Percentiles rank a stretch among this genome's conserved stretches.
Evolutionary conservation across 2,888 invertebrate species (phyloP).

Genomic region (Sinotaia quadrata): DNA sequence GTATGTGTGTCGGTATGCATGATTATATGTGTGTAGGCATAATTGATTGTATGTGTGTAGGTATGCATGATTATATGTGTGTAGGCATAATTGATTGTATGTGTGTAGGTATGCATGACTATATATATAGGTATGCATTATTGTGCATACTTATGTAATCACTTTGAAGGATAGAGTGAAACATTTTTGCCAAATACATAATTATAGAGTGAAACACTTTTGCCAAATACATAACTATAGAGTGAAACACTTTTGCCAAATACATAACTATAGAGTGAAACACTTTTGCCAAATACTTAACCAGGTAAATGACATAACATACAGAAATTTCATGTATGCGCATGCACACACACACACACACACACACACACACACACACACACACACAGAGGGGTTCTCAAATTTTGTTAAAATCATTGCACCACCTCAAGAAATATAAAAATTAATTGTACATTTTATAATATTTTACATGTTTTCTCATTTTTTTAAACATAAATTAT

Average conservation of each 20-base stretch:
- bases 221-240: too few species aligned
- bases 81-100: background rate
- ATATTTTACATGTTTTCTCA: too few species aligned
- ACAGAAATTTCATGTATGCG: background rate
- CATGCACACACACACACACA: conserved; percentile 7
- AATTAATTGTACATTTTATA: too few species aligned
- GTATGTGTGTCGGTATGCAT: conserved; percentile 3
- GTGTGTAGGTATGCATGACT: background rate
- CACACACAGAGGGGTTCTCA: background rate
- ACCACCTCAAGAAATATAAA: background rate
- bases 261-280: too few species aligned
- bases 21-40: conserved; percentile 1
- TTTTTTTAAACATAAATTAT: too few species aligned
- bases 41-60: conserved; percentile 1
- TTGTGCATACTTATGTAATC: background rate
- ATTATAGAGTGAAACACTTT: too few species aligned
- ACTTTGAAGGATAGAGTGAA: too few species aligned
- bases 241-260: too few species aligned
- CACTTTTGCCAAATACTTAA: too few species aligned
- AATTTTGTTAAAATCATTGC: background rate
- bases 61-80: background rate
- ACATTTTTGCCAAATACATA: too few species aligned
- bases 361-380: conserved; percentile 10
- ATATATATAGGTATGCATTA: background rate
- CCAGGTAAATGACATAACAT: too few species aligned